These are phyloP conservation scores for Clarias batrachus DNA, from an alignment of 2,113 vertebrate species.

Conservation along the genomic window DNA sequence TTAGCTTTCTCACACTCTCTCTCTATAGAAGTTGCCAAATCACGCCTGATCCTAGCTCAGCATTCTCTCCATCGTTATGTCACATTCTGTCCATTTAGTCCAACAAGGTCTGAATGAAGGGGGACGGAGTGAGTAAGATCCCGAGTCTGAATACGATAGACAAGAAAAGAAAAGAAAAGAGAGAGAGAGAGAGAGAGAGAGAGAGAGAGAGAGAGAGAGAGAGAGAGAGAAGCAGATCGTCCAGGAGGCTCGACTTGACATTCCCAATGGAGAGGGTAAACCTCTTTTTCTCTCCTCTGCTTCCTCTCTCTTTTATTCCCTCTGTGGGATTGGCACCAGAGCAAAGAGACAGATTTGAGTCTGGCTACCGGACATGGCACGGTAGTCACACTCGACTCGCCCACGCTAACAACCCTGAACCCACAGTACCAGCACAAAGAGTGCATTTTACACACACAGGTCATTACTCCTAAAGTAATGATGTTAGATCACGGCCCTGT, in stretches of 20 bases:
- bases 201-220: background rate
- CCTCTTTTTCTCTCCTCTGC: constrained; percentile 24
- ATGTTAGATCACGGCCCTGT: background rate
- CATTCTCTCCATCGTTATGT: constrained; percentile 2
- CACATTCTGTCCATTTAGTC: constrained; percentile 38
- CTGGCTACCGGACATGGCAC: constrained; percentile 36
- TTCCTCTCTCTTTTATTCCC: constrained; percentile 28
- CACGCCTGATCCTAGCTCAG: constrained; percentile 1
- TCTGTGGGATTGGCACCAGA: constrained; percentile 17
- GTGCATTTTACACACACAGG: background rate
- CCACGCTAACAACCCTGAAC: constrained; percentile 15
- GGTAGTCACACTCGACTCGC: background rate
- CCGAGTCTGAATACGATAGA: constrained; percentile 20
- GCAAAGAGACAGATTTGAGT: constrained; percentile 15
- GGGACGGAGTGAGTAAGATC: background rate
- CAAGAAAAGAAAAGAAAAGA: constrained; percentile 14
- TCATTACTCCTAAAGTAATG: background rate
- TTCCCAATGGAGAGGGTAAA: constrained; percentile 19
- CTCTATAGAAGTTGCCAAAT: constrained; percentile 2
- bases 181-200: background rate
- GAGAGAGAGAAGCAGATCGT: constrained; percentile 15
- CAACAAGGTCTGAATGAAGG: background rate
- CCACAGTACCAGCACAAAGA: background rate
- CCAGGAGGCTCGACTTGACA: constrained; percentile 21
- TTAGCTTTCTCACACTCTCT: constrained; percentile 30